Evolutionary conservation across 2,797 vertebrate species (phyloP).

Genomic region (Sardinella longiceps): DNA sequence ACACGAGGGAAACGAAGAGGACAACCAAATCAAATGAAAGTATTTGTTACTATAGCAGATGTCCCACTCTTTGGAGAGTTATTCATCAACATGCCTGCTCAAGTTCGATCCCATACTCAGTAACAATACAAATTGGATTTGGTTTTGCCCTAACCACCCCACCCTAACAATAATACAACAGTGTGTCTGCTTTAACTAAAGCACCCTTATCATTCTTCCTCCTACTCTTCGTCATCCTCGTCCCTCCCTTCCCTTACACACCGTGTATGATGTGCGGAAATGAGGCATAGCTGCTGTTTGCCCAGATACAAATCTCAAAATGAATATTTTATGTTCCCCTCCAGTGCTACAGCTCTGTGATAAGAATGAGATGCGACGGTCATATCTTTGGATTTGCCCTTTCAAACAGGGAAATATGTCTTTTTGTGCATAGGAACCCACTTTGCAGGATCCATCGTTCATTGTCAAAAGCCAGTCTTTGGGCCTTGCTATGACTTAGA

Average conservation of each 20-base stretch:
- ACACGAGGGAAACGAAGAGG: neutral
- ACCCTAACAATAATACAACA: neutral
- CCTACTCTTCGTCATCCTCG: neutral
- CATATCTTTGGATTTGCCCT: slow-evolving; percentile 10
- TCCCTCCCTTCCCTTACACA: neutral
- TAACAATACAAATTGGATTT: neutral
- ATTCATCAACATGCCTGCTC: neutral
- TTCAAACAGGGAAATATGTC: neutral
- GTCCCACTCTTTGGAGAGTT: neutral
- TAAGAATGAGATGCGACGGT: neutral
- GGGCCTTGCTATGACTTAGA: neutral
- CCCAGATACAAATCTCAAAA: slow-evolving; percentile 12
- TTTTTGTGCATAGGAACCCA: neutral
- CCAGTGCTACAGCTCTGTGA: neutral
- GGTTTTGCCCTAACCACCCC: too few species aligned
- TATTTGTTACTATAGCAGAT: neutral
- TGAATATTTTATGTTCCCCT: slow-evolving; percentile 19
- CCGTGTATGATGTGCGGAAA: neutral
- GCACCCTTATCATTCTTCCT: neutral
- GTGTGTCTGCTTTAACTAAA: neutral
- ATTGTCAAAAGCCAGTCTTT: neutral
- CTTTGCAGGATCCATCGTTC: neutral
- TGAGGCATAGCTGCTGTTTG: slow-evolving; percentile 17
- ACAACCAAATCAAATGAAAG: neutral
- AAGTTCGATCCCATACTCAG: neutral